These are phyloP conservation scores for Oryctes rhinoceros DNA, from an alignment of 1,140 invertebrate genomes.

Conservation along the genomic window DNA sequence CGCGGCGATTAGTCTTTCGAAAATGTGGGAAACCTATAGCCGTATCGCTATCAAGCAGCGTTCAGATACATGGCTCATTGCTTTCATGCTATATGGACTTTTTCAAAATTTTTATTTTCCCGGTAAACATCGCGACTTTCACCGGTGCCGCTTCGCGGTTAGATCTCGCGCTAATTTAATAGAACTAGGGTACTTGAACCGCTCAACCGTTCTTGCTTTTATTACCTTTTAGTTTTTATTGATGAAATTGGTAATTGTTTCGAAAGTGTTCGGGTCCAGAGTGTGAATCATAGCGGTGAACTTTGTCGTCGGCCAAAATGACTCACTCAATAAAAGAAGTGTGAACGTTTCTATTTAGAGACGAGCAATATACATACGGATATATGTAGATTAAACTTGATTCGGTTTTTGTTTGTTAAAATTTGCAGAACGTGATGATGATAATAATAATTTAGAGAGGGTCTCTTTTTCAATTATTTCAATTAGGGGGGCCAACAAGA, in stretches of 20 bases:
- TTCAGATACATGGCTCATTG: not conserved
- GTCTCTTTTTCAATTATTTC: too few relatives aligned
- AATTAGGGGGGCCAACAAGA: too few relatives aligned
- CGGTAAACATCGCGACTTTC: not conserved
- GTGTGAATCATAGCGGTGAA: conserved; percentile 8
- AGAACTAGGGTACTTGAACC: not conserved
- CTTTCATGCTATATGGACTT: not conserved
- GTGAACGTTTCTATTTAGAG: not conserved
- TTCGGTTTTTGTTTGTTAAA: too few relatives aligned
- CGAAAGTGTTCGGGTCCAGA: not conserved
- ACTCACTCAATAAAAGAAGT: not conserved
- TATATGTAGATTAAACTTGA: too few relatives aligned
- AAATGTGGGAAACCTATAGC: not conserved
- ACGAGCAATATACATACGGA: too few relatives aligned
- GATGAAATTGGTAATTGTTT: conserved; percentile 29
- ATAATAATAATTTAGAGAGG: too few relatives aligned
- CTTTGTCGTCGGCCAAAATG: not conserved
- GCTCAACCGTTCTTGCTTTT: not conserved
- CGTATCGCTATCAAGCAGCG: not conserved
- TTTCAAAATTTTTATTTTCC: not conserved
- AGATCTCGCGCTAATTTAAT: not conserved
- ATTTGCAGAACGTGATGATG: too few relatives aligned
- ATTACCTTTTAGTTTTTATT: conserved; percentile 4
- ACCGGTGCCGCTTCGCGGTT: not conserved
- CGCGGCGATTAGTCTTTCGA: not conserved